Evolutionary conservation across 2,113 vertebrate species (phyloP).

Genomic region (Spermophilus dauricus): DNA sequence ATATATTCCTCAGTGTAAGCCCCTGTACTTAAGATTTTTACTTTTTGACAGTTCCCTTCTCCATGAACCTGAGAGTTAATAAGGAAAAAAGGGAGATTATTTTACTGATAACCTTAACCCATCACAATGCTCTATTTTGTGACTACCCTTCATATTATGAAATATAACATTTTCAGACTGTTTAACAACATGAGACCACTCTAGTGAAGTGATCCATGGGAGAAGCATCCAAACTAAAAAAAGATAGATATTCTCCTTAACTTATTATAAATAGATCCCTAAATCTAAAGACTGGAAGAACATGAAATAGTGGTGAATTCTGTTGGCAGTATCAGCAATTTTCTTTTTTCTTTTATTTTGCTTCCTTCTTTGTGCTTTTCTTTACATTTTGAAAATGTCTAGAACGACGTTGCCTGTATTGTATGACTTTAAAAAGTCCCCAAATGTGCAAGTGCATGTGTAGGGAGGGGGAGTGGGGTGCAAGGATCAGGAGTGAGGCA

Average conservation of each 20-base stretch:
- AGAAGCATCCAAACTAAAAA: too few species aligned
- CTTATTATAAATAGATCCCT: not conserved
- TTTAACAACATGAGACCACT: not conserved
- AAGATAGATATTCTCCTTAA: not conserved
- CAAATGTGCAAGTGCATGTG: not conserved
- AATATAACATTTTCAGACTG: not conserved
- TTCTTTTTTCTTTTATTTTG: not conserved
- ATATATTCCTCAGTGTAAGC: not conserved
- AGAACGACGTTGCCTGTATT: not conserved
- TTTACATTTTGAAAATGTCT: not conserved
- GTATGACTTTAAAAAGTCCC: not conserved
- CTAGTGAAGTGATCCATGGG: not conserved
- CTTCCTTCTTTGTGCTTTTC: not conserved
- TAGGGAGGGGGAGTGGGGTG: accelerated
- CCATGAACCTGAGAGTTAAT: not conserved
- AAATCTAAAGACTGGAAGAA: not conserved
- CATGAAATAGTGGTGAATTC: not conserved
- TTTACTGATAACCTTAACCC: slow-evolving; percentile 30
- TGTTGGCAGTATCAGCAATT: not conserved
- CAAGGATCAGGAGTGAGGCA: not conserved
- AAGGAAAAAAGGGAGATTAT: not conserved
- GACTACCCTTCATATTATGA: not conserved
- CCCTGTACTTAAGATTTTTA: not conserved
- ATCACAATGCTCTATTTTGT: not conserved
- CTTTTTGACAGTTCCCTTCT: not conserved